These are phyloP conservation scores for Leptestheria dahalacensis DNA, from an alignment of 1,140 invertebrate species.

Conservation along the genomic window DNA sequence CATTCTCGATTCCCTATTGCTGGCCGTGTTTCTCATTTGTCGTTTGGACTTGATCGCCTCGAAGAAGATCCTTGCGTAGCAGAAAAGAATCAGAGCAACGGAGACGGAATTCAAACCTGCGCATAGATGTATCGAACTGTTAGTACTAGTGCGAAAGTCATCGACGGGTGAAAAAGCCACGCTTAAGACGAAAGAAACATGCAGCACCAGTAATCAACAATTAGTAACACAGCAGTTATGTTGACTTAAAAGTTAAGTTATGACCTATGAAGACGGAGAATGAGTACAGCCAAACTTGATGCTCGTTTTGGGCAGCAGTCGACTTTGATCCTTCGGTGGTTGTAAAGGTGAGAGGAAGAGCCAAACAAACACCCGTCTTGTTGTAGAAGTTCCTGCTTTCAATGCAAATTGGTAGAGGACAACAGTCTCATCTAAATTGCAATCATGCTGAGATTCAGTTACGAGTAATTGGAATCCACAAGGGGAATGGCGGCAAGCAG, in stretches of 20 bases:
- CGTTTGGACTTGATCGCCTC: conserved; percentile 34
- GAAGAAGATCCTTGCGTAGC: conserved; percentile 40
- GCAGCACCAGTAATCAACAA: too few relatives aligned
- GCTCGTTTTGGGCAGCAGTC: not conserved
- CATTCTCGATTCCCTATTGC: conserved; percentile 32
- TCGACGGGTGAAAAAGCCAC: too few relatives aligned
- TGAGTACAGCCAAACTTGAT: conserved; percentile 37
- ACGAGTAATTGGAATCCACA: too few relatives aligned
- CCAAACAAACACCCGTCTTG: not conserved
- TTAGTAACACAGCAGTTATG: too few relatives aligned
- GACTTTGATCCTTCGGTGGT: not conserved
- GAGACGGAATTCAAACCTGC: conserved; percentile 37
- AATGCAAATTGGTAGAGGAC: not conserved
- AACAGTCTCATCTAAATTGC: too few relatives aligned
- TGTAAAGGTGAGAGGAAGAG: not conserved
- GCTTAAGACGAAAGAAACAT: too few relatives aligned
- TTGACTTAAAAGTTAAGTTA: conserved; percentile 25
- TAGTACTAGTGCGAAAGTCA: too few relatives aligned
- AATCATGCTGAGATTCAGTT: too few relatives aligned
- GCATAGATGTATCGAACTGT: too few relatives aligned
- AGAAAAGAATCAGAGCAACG: conserved; percentile 36
- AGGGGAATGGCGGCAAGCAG: not conserved
- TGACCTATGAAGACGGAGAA: conserved; percentile 38
- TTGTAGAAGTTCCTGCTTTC: not conserved
- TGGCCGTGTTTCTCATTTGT: conserved; percentile 23